Evolutionary conservation across 2,797 vertebrate genomes (phyloP), one percentile per base, ranked within the genome.

Genomic region (Semaprochilodus insignis): DNA sequence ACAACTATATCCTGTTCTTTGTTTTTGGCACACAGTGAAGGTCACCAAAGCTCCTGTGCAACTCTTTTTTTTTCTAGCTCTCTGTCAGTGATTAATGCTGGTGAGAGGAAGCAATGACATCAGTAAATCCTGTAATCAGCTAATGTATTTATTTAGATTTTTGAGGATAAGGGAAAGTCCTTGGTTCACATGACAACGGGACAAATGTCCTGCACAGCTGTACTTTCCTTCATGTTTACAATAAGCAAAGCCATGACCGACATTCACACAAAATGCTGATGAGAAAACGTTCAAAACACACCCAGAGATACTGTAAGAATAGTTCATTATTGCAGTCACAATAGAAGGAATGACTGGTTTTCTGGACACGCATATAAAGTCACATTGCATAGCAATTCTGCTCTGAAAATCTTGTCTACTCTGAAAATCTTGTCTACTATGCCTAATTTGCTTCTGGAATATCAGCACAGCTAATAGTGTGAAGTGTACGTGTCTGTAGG

Each of bases 1-100:
- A 75, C 77, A 80, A 10, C 13, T 23, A 23, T 55, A 23, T 21
- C 57, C 19, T 73, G n/a, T 54, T 73, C 25, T 54, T 31, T 57
- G 27, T 57, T 74, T 74, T 59, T 74, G 72, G 27, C 31, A 57
- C 27, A n/a, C 25, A 23, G 4, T 19, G 51, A 57, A 74, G 52
- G 72, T 74, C 72, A 71, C 4, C 36, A 59, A 36, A 10, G 52
- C 51, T 55, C 52, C 14, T 16, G 15, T 8, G 15, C 25, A 14
- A 44, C 44, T 23, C n/a, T n/a, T n/a, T n/a, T 19, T 6, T 0
- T 51, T 71, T 51, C n/a, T 14, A 23, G 44, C 23, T 14, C 23
- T 51, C 13, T 52, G 11, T 48, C 67, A 13, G 21, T 51, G 44
- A 23, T 13, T 44, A 23, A 70, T 14, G 23, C n/a, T 52, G 70